Conservation (phyloP, 2,888 invertebrate species). For the Ptycholaimellus sp. region DNA sequence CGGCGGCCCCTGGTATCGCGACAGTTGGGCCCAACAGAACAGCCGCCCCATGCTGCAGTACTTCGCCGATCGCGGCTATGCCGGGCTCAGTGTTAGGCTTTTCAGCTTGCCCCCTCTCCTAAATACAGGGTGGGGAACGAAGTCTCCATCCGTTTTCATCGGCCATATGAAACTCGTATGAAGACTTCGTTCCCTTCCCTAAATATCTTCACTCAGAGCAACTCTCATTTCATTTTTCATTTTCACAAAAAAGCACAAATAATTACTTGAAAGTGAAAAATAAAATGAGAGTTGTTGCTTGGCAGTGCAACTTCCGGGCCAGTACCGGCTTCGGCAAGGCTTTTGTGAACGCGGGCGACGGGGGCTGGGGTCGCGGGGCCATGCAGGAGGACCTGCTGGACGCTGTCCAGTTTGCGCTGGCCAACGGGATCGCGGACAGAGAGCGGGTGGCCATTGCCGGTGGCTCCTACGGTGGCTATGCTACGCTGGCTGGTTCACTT, state of each 20-base stretch:
- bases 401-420: constrained; percentile 3
- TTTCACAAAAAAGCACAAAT: neutral
- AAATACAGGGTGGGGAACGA: no score
- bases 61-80: constrained; percentile 4
- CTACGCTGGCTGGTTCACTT: constrained; percentile 1
- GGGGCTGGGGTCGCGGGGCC: constrained; percentile 21
- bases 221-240: no score
- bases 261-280: neutral
- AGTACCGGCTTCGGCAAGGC: constrained; percentile 21
- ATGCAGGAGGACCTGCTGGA: constrained; percentile 6
- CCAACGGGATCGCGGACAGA: neutral
- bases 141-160: no score
- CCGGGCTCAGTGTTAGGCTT: neutral
- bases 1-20: constrained; percentile 4
- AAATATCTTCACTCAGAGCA: no score
- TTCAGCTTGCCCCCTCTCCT: no score
- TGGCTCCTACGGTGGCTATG: constrained; percentile 6
- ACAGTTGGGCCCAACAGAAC: no score
- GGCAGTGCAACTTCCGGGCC: constrained; percentile 21
- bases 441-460: constrained; percentile 1
- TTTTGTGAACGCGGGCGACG: constrained; percentile 21
- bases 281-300: no score
- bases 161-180: no score
- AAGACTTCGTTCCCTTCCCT: no score
- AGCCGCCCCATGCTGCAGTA: no score